Evolutionary conservation across 2,113 vertebrate species (phyloP), one percentile per base, ranked within the genome.

Genomic region (Rhinoderma darwinii): DNA sequence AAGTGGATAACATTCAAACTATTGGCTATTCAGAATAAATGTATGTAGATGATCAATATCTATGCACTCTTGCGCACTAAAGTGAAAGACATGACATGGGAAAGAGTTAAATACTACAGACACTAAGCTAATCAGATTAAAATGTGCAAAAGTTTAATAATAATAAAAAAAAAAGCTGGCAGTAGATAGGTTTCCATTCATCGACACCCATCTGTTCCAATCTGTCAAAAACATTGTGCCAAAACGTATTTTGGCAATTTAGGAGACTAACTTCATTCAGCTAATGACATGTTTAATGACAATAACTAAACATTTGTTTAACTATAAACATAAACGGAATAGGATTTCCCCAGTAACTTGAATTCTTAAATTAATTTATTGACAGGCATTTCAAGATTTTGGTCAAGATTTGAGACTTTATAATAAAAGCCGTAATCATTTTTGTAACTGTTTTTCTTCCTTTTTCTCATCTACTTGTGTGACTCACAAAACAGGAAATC

Each of bases 401-500:
- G 15, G 41, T 39, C 37, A 72, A 25, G 11, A 12, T 3, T 72
- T 3, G 18, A 35, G 15, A 35, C 30, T 32, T 73, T 83, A 35
- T 37, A 11, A 7, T 11, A 30, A 74, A 73, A 54, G 63, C 6
- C 15, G 32, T 43, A 43, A 72, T 27, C 27, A 83, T 75, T 75
- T 39, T 74, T 39, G 10, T 35, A 74, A 27, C 47, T 82, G 0
- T 70, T 44, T 73, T 37, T 54, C 61, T 75, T 25, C 41, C 41
- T 27, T n/a, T 59, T 73, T 75, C 50, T 37, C 11, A 15, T 59
- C 41, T 82, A 43, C 27, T 54, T 35, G 15, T 51, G 61, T 76
- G 44, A 66, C 63, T 83, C 43, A 51, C 54, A 82, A 75, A 87
- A 84, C 51, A 37, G 75, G 43, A 63, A 86, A 93, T 93, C 91